Percentiles rank a stretch among this genome's conserved stretches.
Conservation (phyloP, 2,113 vertebrate genomes). For the Piprites chloris region DNA sequence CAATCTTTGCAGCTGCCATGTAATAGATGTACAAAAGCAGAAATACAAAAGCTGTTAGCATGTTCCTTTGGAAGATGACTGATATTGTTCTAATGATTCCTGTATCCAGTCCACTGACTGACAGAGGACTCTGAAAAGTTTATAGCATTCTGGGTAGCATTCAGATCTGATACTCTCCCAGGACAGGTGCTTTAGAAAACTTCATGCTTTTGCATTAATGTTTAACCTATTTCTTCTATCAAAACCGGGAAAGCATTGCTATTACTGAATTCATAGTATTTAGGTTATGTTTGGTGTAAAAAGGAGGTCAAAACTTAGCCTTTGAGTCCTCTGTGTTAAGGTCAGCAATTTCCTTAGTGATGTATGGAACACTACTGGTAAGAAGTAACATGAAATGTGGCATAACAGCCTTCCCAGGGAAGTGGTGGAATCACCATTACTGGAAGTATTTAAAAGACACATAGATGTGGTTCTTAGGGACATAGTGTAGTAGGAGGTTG, state of each 20-base stretch:
- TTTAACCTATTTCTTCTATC: not conserved
- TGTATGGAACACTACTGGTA: not conserved
- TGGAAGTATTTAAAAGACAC: not conserved
- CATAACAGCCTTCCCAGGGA: not conserved
- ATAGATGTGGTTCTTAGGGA: fast-evolving
- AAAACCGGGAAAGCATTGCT: not conserved
- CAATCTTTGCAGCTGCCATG: not conserved
- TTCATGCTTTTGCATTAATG: not conserved
- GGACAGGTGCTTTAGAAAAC: not conserved
- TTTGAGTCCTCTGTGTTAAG: not conserved
- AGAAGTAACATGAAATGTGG: not conserved
- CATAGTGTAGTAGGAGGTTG: not conserved
- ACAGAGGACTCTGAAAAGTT: not conserved
- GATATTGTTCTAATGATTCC: not conserved
- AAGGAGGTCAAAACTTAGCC: not conserved
- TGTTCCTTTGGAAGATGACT: not conserved
- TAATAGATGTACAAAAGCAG: not conserved
- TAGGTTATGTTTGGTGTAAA: not conserved
- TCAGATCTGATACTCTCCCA: not conserved
- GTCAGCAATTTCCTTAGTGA: not conserved
- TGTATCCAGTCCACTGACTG: not conserved
- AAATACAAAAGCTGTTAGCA: not conserved
- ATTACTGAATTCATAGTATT: not conserved
- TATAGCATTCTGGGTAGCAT: not conserved
- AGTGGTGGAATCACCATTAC: not conserved